Evolutionary conservation across 2,797 vertebrate species (phyloP), one percentile per base, ranked within the genome.

Genomic region (Pangasius larnaudii): DNA sequence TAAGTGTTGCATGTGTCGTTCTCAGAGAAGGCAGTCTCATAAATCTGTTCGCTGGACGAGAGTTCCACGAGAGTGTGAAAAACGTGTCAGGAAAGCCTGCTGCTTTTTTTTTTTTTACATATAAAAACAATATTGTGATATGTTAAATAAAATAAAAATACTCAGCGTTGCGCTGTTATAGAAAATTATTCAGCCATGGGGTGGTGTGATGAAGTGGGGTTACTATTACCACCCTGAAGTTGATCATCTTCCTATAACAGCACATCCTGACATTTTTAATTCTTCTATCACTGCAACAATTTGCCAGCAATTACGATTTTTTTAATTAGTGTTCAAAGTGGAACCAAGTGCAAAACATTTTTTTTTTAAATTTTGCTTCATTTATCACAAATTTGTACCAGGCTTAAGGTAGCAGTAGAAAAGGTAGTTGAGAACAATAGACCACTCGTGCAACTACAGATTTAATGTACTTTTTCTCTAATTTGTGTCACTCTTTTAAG

Each of bases 81-180:
- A 67, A 83, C 61, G 81, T 83, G 81, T 83, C 11, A 22, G 81
- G 42, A 65, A 83, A 83, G 81, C 81, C 81, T 83, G 81, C 81
- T 67, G 81, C 79, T 36, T 59, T 39, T n/a, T 71, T 39, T 63
- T 18, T 51, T 30, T 36, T 5, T 36, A 2, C 22, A 82, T n/a
- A 46, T 42, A 81, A n/a, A 82, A 81, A 61, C 79, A n/a, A 82
- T 82, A 63, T 63, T 42, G 58, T 63, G 36, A 63, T 46, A 16
- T n/a, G 24, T 75, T 46, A 46, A 46, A 46, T 46, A 46, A 46
- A 30, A 53, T 2, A 33, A 33, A 19, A 82, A 82, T n/a, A 14
- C 33, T 61, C 10, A 18, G 5, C 22, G 33, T 56, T 0, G 5
- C 33, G 49, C 2, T 30, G 27, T 24, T 56, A 19, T 56, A 56